These are phyloP conservation scores for Cylindroiulus punctatus DNA, from an alignment of 2,888 invertebrate species.

Conservation along the genomic window DNA sequence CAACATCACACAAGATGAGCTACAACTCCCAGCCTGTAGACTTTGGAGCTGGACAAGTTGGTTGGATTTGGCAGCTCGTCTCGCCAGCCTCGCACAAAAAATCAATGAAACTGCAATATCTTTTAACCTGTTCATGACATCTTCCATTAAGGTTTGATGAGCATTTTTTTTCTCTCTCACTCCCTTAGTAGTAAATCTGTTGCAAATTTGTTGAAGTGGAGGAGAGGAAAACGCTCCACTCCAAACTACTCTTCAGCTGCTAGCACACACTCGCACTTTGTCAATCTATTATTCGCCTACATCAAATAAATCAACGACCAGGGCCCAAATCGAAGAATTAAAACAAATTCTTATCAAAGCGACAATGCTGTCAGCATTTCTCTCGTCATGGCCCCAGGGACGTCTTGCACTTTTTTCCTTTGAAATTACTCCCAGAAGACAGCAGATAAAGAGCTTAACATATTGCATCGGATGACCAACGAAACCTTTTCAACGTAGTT, in stretches of 20 bases:
- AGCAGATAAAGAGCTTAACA: slow-evolving; percentile 34
- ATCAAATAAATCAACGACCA: slow-evolving; percentile 40
- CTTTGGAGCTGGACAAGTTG: slow-evolving; percentile 29
- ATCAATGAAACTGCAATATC: slow-evolving; percentile 47
- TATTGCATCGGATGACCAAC: slow-evolving; percentile 11
- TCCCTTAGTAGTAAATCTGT: slow-evolving; percentile 42
- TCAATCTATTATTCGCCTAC: slow-evolving; percentile 47
- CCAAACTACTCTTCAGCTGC: slow-evolving; percentile 35
- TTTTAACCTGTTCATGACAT: slow-evolving; percentile 47
- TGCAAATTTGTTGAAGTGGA: slow-evolving; percentile 47
- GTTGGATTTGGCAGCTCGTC: neutral
- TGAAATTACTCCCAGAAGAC: slow-evolving; percentile 40
- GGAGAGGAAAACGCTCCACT: slow-evolving; percentile 34
- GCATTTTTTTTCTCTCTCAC: slow-evolving; percentile 19
- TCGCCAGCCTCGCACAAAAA: neutral
- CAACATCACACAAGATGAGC: neutral
- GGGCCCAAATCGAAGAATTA: slow-evolving; percentile 29
- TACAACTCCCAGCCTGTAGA: neutral
- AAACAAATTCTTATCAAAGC: slow-evolving; percentile 35
- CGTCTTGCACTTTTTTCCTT: slow-evolving; percentile 21
- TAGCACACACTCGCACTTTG: slow-evolving; percentile 9
- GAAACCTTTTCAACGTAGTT: neutral
- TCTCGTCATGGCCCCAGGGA: neutral
- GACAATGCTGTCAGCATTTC: slow-evolving; percentile 34
- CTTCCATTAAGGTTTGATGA: slow-evolving; percentile 47